Evolutionary conservation across 2,113 vertebrate genomes (phyloP).

Genomic region (Phrynosoma blainvillii): DNA sequence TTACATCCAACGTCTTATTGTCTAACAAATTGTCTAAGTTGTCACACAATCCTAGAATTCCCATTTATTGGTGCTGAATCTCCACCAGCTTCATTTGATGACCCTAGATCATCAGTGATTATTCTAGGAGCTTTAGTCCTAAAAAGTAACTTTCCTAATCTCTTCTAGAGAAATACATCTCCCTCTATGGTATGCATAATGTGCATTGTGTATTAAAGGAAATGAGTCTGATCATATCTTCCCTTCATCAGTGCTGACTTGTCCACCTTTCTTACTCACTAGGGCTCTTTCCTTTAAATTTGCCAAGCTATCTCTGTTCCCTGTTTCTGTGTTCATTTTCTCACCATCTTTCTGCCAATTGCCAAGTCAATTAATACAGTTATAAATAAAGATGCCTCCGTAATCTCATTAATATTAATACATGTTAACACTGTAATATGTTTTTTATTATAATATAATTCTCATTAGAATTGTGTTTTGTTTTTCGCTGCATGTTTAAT

Average conservation of each 20-base stretch:
- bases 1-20: no score
- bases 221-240: neutral
- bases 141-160: no score
- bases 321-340: constrained; percentile 31
- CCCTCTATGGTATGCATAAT: no score
- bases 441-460: neutral
- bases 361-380: constrained; percentile 49
- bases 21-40: no score
- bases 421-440: neutral
- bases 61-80: no score
- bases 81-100: no score
- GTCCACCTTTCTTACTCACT: neutral
- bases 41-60: no score
- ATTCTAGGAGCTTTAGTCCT: no score
- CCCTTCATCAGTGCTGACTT: neutral
- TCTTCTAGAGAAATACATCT: no score
- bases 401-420: constrained; percentile 43
- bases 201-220: no score
- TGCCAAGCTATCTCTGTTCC: constrained; percentile 19
- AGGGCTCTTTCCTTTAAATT: constrained; percentile 29
- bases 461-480: constrained; percentile 2
- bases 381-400: constrained; percentile 42
- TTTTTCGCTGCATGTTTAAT: neutral
- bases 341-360: constrained; percentile 39
- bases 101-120: no score